Conservation (phyloP, 2,113 vertebrate genomes). For the Haplochromis vanheusdeni region DNA sequence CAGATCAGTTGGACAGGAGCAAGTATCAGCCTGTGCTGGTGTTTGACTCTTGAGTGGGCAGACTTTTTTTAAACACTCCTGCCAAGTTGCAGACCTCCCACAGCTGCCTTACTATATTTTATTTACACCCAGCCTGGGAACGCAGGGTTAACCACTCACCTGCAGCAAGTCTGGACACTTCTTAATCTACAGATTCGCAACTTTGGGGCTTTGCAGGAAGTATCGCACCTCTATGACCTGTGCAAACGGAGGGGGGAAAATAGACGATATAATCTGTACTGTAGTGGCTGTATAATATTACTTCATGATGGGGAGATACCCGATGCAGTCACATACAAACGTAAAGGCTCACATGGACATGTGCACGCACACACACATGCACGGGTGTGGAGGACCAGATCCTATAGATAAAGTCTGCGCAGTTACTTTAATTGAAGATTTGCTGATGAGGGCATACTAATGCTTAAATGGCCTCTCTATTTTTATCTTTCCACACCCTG, state of each 20-base stretch:
- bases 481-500: slow-evolving; percentile 35
- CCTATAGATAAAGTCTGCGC: slow-evolving; percentile 55
- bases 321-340: background rate
- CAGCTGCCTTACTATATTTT: slow-evolving; percentile 1
- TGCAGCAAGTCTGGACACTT: slow-evolving; percentile 40
- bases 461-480: slow-evolving; percentile 57
- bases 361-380: background rate
- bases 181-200: background rate
- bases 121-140: slow-evolving; percentile 33
- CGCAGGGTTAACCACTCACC: slow-evolving; percentile 31
- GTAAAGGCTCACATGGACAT: background rate
- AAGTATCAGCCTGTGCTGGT: slow-evolving; percentile 47
- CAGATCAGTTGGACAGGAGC: slow-evolving; percentile 41
- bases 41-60: slow-evolving; percentile 40
- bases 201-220: slow-evolving; percentile 3
- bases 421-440: slow-evolving; percentile 68
- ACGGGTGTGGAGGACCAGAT: background rate
- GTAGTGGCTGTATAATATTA: slow-evolving; percentile 30
- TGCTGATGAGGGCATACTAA: slow-evolving; percentile 63
- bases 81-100: slow-evolving; percentile 58
- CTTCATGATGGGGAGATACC: slow-evolving; percentile 2
- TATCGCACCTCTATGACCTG: background rate
- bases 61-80: slow-evolving; percentile 22
- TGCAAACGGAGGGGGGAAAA: background rate
- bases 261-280: background rate